Evolutionary conservation across 1,140 invertebrate species (phyloP), one percentile per base, ranked within the genome.

Genomic region (Globodera ellingtonae): DNA sequence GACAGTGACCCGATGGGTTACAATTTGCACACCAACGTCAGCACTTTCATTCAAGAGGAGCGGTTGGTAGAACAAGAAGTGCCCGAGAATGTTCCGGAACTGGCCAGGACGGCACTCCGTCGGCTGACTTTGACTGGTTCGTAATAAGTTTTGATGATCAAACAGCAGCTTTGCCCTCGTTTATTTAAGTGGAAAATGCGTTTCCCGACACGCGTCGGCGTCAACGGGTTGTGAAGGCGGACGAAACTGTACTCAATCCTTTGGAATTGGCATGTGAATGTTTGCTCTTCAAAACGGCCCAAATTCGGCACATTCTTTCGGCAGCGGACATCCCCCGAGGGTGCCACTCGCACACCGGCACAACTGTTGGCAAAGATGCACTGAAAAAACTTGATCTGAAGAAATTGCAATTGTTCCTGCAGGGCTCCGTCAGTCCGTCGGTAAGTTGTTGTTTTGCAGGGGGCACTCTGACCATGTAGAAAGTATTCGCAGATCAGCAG

Each of bases 361-460:
- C 56, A 18, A 67, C 69, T 69, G 48, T 62, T 18, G 84, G 80
- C 50, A 79, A 82, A 52, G 52, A 75, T 8, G 72, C 79, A 24
- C 48, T 87, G 21, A 71, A 72, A 6, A n/a, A 47, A 56, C 50
- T 85, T 15, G 84, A 85, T 62, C 24, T 85, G 15, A 85, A 85
- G 70, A 76, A 85, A 44, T 83, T 85, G 8, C 84, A 85, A 74
- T 75, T 79, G 13, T 83, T 85, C 13, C 72, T 85, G 50, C 84
- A 85, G 75, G 84, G 84, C 6, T 82, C 84, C 50, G 84, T 85
- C 75, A 80, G 78, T 72, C 85, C 84, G 21, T 86, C 84, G 9
- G 84, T 85, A 18, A 50, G 70, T 78, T 35, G 35, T 52, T 65
- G 13, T 67, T 15, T 46, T 47, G 10, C 8, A 35, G 35, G 35